phyloP scores from a whole-genome alignment of 2,113 vertebrate species.

The Protomyctophum bolini region DNA sequence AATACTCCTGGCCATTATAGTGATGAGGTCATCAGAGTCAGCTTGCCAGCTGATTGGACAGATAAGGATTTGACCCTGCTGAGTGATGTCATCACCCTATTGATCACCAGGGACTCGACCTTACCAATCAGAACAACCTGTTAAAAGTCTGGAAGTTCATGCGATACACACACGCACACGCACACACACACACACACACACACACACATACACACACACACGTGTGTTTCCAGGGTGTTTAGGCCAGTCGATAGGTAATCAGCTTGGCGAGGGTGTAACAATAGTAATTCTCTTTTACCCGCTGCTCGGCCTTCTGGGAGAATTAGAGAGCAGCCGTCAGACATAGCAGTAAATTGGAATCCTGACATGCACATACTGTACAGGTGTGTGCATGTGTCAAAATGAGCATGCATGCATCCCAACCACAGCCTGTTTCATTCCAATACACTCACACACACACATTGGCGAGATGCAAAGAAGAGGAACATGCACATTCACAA shows the following conservation, averaged over 20 bases:
- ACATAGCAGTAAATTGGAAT: neutral
- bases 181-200: neutral
- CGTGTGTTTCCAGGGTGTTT: neutral
- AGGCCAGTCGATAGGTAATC: neutral
- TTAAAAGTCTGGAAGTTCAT: no score
- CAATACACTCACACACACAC: no score
- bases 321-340: neutral
- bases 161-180: neutral
- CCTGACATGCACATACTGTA: no score
- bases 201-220: neutral
- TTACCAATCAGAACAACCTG: no score
- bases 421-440: no score
- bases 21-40: neutral
- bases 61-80: neutral
- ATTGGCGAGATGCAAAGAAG: no score
- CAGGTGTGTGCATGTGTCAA: no score
- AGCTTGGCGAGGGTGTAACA: neutral
- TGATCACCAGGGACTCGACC: no score
- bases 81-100: no score
- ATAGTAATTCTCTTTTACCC: neutral
- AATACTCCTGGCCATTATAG: neutral
- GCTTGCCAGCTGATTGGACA: neutral
- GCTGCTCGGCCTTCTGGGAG: neutral
- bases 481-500: neutral
- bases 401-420: no score